phyloP scores from a whole-genome alignment of 1,140 invertebrate genomes.

The Myzus persicae region DNA sequence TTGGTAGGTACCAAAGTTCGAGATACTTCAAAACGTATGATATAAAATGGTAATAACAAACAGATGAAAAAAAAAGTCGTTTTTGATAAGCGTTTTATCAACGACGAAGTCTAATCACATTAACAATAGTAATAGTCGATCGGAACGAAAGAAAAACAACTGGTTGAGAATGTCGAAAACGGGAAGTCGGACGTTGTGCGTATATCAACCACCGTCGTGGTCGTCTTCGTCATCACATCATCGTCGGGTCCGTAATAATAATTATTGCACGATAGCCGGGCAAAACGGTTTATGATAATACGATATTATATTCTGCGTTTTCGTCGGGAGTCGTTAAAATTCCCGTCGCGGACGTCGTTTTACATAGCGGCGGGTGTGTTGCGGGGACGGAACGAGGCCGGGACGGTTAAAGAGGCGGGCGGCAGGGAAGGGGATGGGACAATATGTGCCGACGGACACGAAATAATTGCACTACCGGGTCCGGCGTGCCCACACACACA shows the following conservation, averaged over 20 bases:
- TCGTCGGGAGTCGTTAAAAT: constrained; percentile 49
- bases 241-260: neutral
- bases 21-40: neutral
- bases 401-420: no score
- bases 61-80: neutral
- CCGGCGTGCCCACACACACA: no score
- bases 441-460: neutral
- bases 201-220: neutral
- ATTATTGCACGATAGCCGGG: neutral
- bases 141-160: neutral
- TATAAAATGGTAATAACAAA: neutral
- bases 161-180: neutral
- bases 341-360: constrained; percentile 19
- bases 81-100: neutral
- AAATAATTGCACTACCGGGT: constrained; percentile 23
- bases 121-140: neutral
- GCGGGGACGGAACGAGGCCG: neutral
- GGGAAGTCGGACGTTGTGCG: neutral
- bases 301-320: neutral
- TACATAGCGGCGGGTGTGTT: no score
- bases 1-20: neutral
- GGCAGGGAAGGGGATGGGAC: neutral
- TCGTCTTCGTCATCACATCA: neutral
- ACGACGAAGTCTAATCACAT: neutral
- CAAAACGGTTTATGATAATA: neutral